Percentiles rank a stretch among this genome's conserved stretches.
Conservation (phyloP, 2,113 vertebrate genomes). For the Micromys minutus region DNA sequence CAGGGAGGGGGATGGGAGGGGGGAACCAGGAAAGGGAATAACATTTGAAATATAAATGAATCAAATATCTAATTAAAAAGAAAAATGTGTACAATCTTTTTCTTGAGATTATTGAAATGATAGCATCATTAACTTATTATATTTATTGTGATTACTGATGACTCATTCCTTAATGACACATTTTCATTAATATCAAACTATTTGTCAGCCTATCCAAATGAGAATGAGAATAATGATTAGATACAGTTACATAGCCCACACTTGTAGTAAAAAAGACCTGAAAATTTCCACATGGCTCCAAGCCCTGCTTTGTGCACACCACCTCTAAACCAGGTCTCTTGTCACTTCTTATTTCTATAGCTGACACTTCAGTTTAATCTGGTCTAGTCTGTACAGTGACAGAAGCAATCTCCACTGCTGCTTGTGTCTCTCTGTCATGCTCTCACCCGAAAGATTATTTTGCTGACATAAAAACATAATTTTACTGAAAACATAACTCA, state of each 20-base stretch:
- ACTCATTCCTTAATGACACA: background rate
- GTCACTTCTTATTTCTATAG: too few species aligned
- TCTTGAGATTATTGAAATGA: background rate
- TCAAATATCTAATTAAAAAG: too few species aligned
- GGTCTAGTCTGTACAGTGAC: background rate
- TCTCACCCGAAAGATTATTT: background rate
- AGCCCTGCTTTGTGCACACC: background rate
- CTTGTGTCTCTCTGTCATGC: background rate
- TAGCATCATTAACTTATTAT: background rate
- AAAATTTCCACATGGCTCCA: background rate
- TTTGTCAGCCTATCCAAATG: background rate
- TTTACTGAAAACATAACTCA: conserved; percentile 2
- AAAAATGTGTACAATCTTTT: too few species aligned
- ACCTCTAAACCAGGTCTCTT: background rate
- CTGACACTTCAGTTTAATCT: background rate
- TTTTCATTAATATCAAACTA: background rate
- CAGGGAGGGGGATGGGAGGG: too few species aligned
- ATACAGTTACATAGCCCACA: background rate
- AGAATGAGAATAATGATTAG: background rate
- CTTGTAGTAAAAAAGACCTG: background rate
- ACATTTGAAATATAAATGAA: too few species aligned
- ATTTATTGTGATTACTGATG: conserved; percentile 10
- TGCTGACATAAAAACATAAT: background rate
- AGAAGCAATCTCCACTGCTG: background rate
- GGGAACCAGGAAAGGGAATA: too few species aligned